Percentiles rank a stretch among this genome's conserved stretches.
phyloP scores from a whole-genome alignment of 2,797 vertebrate genomes.

The Cirrhinus mrigala region DNA sequence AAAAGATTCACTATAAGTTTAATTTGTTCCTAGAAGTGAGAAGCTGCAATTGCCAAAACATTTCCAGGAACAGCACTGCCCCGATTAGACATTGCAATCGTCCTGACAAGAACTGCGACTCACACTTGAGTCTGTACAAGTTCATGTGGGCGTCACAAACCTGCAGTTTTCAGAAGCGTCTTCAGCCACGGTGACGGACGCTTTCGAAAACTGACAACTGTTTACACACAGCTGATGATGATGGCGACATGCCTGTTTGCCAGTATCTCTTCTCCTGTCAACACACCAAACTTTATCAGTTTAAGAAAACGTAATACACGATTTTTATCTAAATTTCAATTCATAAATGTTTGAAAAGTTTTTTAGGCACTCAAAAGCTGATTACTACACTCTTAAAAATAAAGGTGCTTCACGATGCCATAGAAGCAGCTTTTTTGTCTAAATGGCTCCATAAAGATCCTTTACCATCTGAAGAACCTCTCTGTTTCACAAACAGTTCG shows the following conservation, averaged over 20 bases:
- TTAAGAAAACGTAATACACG: background rate
- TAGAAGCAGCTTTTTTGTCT: too few relatives aligned
- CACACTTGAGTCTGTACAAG: background rate
- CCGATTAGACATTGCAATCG: background rate
- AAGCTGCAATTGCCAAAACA: conserved; percentile 1
- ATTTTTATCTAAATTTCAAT: background rate
- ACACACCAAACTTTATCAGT: background rate
- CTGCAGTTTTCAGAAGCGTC: background rate
- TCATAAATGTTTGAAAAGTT: background rate
- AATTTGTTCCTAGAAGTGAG: conserved; percentile 39
- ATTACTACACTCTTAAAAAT: too few relatives aligned
- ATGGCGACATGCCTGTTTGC: background rate
- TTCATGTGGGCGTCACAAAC: background rate
- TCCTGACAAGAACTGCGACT: background rate
- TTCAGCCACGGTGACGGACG: background rate
- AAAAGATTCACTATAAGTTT: background rate
- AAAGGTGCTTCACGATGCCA: too few relatives aligned
- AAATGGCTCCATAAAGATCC: too few relatives aligned
- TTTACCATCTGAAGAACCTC: too few relatives aligned
- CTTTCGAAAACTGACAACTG: background rate
- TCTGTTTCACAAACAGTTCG: too few relatives aligned
- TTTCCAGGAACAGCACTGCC: conserved; percentile 39
- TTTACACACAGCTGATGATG: too few relatives aligned
- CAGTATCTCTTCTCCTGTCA: background rate
- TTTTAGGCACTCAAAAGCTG: background rate